A percentile compares a stretch with the other conserved stretches of the same genome.
phyloP scores from a whole-genome alignment of 1,140 invertebrate genomes.

The Anastrepha obliqua region DNA sequence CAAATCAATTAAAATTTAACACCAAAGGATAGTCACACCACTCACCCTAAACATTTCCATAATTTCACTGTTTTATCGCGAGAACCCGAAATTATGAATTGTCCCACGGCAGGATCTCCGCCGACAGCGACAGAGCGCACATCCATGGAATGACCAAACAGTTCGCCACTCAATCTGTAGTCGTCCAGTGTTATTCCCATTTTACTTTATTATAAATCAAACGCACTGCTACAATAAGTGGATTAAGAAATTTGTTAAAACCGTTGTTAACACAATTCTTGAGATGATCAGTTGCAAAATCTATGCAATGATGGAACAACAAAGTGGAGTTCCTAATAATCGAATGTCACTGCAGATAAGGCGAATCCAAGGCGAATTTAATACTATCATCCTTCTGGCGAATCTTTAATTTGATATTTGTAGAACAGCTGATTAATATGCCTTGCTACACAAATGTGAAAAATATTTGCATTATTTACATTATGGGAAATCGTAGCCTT shows the following conservation, averaged over 20 bases:
- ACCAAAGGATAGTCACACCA: too few relatives aligned
- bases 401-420: too few relatives aligned
- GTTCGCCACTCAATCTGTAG: slow-evolving; percentile 85
- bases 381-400: too few relatives aligned
- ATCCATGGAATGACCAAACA: slow-evolving; percentile 88
- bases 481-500: too few relatives aligned
- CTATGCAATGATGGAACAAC: neutral
- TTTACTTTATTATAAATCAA: neutral
- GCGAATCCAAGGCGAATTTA: too few relatives aligned
- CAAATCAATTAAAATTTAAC: too few relatives aligned
- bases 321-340: slow-evolving; percentile 6
- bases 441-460: too few relatives aligned
- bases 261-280: neutral
- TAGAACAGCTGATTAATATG: too few relatives aligned
- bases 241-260: neutral
- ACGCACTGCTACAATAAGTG: neutral
- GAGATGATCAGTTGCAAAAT: neutral
- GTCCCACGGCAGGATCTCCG: slow-evolving; percentile 80
- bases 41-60: slow-evolving; percentile 88
- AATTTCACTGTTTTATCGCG: slow-evolving; percentile 89
- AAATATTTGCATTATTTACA: too few relatives aligned
- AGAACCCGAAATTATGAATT: slow-evolving; percentile 88
- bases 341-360: neutral
- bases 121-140: slow-evolving; percentile 85
- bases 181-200: slow-evolving; percentile 66